These are phyloP conservation scores for Drosophila austrosaltans DNA, from an alignment of 2,888 invertebrate species.

Conservation along the genomic window DNA sequence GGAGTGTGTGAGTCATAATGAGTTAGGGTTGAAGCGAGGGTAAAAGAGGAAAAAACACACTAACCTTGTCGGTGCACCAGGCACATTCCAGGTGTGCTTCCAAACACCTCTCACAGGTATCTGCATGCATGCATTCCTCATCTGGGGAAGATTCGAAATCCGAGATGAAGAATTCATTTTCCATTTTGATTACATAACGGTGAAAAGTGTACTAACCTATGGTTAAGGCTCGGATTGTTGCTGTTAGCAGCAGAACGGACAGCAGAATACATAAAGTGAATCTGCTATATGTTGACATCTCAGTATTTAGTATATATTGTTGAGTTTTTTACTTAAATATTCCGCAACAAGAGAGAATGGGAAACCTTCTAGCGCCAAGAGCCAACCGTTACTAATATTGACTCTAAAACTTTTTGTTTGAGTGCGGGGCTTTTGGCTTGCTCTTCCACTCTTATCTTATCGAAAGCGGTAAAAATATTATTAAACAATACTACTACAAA, in stretches of 20 bases:
- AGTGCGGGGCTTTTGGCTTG: conserved; percentile 5
- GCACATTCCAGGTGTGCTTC: conserved; percentile 75
- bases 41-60: conserved; percentile 1
- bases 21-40: background rate
- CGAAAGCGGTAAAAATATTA: conserved; percentile 48
- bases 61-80: conserved; percentile 83
- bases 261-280: background rate
- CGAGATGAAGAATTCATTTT: background rate
- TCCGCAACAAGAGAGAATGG: background rate
- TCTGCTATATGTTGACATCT: conserved; percentile 9
- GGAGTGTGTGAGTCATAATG: background rate
- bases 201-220: conserved; percentile 48
- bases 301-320: background rate
- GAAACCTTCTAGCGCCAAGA: conserved; percentile 55
- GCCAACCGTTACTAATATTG: conserved; percentile 63
- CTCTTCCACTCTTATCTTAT: conserved; percentile 55
- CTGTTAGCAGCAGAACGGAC: background rate
- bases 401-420: conserved; percentile 24
- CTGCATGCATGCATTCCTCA: conserved; percentile 73
- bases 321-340: conserved; percentile 20
- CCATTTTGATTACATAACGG: conserved; percentile 42
- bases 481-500: conserved; percentile 31
- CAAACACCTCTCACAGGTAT: conserved; percentile 64
- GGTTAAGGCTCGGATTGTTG: conserved; percentile 24
- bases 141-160: conserved; percentile 51